phyloP scores from a whole-genome alignment of 1,140 invertebrate species.

The Lordiphosa collinella region DNA sequence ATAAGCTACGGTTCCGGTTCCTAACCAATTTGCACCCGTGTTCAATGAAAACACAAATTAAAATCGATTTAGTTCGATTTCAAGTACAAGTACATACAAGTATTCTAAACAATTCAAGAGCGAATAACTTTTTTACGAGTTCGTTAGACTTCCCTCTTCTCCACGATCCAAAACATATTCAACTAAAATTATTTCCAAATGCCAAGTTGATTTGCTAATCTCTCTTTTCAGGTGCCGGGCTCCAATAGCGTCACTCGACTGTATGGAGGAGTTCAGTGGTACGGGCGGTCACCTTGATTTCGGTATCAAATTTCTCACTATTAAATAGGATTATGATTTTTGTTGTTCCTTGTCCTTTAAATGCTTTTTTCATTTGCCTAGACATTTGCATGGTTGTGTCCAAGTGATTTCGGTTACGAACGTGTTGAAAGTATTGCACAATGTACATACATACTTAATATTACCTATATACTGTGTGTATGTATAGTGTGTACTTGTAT shows the following conservation, averaged over 20 bases:
- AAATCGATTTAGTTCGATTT: too few relatives aligned
- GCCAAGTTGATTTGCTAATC: neutral
- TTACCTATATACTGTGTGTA: conserved; percentile 5
- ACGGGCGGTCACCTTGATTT: conserved; percentile 81
- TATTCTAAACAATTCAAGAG: too few relatives aligned
- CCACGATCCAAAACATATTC: neutral
- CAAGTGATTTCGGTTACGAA: neutral
- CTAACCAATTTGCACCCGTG: too few relatives aligned
- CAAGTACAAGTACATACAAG: too few relatives aligned
- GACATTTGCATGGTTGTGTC: neutral
- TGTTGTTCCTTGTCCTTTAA: conserved; percentile 12
- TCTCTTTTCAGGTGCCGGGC: conserved; percentile 87
- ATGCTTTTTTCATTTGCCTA: conserved; percentile 27
- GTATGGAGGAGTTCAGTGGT: conserved; percentile 94
- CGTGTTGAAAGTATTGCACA: neutral
- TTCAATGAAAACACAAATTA: too few relatives aligned
- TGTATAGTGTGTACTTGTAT: neutral
- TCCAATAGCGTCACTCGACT: conserved; percentile 93
- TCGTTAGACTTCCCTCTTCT: too few relatives aligned
- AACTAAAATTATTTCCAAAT: neutral
- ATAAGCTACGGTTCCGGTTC: too few relatives aligned
- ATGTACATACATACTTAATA: conserved; percentile 5
- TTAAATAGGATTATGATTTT: conserved; percentile 64
- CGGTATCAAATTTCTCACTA: conserved; percentile 80
- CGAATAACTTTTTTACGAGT: too few relatives aligned